Evolutionary conservation across 2,113 vertebrate genomes (phyloP).

Genomic region (Nothocercus julius): DNA sequence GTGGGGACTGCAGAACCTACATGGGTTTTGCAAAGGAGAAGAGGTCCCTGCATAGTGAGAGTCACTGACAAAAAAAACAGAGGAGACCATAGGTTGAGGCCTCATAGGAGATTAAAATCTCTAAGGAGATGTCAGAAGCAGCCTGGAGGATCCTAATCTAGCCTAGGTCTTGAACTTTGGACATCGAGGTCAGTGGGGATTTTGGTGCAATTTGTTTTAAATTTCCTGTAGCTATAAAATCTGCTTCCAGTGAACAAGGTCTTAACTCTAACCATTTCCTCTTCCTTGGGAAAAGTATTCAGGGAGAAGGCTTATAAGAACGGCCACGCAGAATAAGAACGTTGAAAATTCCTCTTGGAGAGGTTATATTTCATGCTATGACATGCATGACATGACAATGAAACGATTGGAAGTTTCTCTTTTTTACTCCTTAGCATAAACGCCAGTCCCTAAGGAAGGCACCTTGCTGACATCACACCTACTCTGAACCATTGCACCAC

Average conservation of each 20-base stretch:
- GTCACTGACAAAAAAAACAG: neutral
- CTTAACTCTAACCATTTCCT: neutral
- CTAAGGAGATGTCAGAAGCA: neutral
- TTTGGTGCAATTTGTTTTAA: neutral
- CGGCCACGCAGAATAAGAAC: neutral
- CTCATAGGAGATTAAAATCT: neutral
- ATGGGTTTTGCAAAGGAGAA: neutral
- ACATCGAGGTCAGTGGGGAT: neutral
- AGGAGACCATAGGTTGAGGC: neutral
- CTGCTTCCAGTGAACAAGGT: neutral
- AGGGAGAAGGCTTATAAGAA: neutral
- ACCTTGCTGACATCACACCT: neutral
- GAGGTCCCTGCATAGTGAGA: neutral
- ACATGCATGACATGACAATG: neutral
- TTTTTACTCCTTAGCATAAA: conserved; percentile 16
- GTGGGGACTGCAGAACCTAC: neutral
- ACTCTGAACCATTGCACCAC: conserved; percentile 13
- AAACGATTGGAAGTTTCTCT: conserved; percentile 8
- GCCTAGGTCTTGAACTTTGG: neutral
- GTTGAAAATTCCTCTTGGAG: neutral
- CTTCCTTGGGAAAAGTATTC: neutral
- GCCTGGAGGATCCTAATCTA: neutral
- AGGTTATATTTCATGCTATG: neutral
- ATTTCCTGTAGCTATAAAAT: neutral
- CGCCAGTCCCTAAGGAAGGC: neutral